Evolutionary conservation across 2,113 vertebrate species (phyloP).

Genomic region (Aramus guarauna): DNA sequence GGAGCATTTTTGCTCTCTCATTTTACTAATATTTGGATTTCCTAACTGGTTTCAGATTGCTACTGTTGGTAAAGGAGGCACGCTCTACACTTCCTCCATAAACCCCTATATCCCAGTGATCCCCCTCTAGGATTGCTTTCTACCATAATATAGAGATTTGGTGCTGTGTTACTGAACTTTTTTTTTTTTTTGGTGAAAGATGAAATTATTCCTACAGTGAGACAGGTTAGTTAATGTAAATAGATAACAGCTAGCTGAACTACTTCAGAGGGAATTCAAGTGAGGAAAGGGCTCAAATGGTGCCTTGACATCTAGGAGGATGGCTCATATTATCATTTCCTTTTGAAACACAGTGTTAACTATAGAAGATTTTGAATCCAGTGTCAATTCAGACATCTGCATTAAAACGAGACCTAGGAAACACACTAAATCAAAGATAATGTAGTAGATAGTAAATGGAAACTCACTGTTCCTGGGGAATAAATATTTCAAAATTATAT

Average conservation of each 20-base stretch:
- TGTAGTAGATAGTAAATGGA: background rate
- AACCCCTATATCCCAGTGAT: background rate
- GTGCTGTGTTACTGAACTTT: no score
- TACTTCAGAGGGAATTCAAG: background rate
- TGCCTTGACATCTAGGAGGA: background rate
- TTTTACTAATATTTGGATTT: background rate
- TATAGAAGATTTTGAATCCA: background rate
- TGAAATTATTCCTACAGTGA: background rate
- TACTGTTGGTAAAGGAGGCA: background rate
- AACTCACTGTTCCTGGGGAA: background rate
- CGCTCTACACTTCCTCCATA: background rate
- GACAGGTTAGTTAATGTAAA: background rate
- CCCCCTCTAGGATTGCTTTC: background rate
- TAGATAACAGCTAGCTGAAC: background rate
- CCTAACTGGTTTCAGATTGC: background rate
- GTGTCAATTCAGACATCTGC: background rate
- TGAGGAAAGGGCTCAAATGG: background rate
- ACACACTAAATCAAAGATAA: background rate
- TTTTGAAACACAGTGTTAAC: background rate
- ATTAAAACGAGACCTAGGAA: background rate
- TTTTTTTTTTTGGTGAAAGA: background rate
- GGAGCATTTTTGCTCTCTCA: background rate
- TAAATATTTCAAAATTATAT: background rate
- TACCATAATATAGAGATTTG: background rate
- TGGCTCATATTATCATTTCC: accelerated